Evolutionary conservation across 2,888 invertebrate species (phyloP), one percentile per base, ranked within the genome.

Genomic region (Mesorhabditis belari): DNA sequence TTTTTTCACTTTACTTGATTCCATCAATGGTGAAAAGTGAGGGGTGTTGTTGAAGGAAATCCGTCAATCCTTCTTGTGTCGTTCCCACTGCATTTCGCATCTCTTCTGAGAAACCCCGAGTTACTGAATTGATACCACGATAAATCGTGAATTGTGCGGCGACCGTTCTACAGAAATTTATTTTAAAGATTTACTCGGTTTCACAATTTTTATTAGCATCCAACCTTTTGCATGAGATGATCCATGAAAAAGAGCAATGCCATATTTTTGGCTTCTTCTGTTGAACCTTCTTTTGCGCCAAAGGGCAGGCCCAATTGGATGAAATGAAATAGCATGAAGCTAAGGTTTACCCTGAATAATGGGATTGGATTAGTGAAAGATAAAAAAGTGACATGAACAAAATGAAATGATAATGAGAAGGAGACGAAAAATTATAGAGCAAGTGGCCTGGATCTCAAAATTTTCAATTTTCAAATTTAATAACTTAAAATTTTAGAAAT

Each of bases 121-220:
- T 93, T n/a, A 80, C 96, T 96, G 85, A 98, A 98, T 85, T 96
- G 94, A 84, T n/a, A n/a, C n/a, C 96, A 96, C 82, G 93, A 93
- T 77, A 98, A 87, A 85, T 98, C 96, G 63, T 80, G 80, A 51
- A 80, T 79, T 6, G 80, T 80, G 49, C 80, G 69, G 51, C 67
- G 63, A 4, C 69, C 71, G 57, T 71, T 71, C 63, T 54, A n/a
- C n/a, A n/a, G 25, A 1, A 27, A 24, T 1, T 2, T 55, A 35
- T 54, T 58, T 29, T 1, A n/a, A n/a, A n/a, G n/a, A n/a, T n/a
- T n/a, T n/a, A n/a, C n/a, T n/a, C 1, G 2, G 44, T 35, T 35
- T 9, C 1, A 35, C 1, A 35, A 2, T n/a, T n/a, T 1, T 44
- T 56, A 9, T 56, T 17, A 35, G 44, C n/a, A 35, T 9, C 1